Evolutionary conservation across 2,888 invertebrate species (phyloP).

Genomic region (Zele albiditarsus): DNA sequence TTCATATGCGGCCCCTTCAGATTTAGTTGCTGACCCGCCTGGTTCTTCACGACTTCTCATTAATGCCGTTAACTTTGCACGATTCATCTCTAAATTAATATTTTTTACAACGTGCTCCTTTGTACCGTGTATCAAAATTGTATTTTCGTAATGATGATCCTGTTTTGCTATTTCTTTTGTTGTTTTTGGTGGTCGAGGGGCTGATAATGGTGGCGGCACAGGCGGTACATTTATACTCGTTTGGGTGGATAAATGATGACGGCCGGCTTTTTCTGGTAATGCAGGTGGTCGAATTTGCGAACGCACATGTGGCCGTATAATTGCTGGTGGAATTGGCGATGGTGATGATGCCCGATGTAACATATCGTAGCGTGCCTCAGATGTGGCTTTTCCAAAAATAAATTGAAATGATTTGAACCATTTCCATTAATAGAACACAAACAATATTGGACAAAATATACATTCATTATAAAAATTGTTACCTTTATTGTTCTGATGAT

Average conservation of each 20-base stretch:
- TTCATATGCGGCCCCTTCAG: constrained; percentile 80
- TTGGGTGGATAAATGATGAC: constrained; percentile 48
- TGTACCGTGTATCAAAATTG: constrained; percentile 73
- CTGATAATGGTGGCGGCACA: constrained; percentile 66
- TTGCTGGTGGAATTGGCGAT: constrained; percentile 59
- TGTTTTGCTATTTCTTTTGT: constrained; percentile 66
- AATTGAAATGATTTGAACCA: constrained; percentile 8
- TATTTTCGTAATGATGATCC: constrained; percentile 76
- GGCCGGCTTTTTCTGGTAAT: constrained; percentile 62
- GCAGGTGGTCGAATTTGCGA: constrained; percentile 56
- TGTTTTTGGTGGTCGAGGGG: constrained; percentile 65
- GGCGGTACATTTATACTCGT: constrained; percentile 58
- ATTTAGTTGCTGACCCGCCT: constrained; percentile 60
- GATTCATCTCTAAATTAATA: constrained; percentile 67
- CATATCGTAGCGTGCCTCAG: constrained; percentile 71
- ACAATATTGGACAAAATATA: background rate
- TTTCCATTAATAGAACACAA: background rate
- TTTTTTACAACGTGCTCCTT: constrained; percentile 70
- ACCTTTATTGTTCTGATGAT: constrained; percentile 68
- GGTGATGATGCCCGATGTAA: constrained; percentile 70
- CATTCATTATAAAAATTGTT: constrained; percentile 23
- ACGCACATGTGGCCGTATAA: constrained; percentile 58
- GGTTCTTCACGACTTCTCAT: constrained; percentile 67
- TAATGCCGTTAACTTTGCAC: constrained; percentile 65
- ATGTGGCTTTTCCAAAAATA: constrained; percentile 55